These are phyloP conservation scores for Hetaerina americana DNA, from an alignment of 1,140 invertebrate species.

Conservation along the genomic window DNA sequence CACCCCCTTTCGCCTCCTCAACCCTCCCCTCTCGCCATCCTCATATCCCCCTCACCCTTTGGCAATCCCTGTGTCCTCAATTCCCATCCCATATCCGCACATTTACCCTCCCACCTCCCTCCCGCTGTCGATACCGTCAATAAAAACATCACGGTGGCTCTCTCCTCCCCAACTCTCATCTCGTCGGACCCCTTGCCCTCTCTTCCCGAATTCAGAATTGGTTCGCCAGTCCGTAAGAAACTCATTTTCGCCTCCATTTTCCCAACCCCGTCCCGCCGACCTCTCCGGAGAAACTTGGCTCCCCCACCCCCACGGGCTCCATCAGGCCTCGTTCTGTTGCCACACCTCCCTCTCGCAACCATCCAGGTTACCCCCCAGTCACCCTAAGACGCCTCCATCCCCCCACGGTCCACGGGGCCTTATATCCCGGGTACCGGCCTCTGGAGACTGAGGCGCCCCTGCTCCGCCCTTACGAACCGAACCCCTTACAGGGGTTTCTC, in stretches of 20 bases:
- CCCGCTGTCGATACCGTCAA: neutral
- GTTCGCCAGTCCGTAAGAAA: neutral
- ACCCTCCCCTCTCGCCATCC: too few relatives aligned
- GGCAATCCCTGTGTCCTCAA: neutral
- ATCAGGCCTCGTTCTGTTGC: neutral
- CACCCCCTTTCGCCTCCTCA: too few relatives aligned
- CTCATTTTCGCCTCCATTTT: neutral
- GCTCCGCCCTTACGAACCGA: too few relatives aligned
- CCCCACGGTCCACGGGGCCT: too few relatives aligned
- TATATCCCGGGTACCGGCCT: too few relatives aligned
- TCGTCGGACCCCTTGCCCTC: neutral
- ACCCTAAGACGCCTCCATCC: too few relatives aligned
- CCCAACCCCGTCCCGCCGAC: neutral
- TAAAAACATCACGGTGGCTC: neutral
- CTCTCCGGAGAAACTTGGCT: neutral
- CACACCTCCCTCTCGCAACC: neutral
- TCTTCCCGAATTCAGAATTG: neutral
- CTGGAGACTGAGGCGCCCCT: too few relatives aligned
- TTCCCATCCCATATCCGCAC: neutral
- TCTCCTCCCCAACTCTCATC: neutral
- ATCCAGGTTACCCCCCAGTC: too few relatives aligned
- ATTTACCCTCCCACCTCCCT: neutral
- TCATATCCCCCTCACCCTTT: too few relatives aligned
- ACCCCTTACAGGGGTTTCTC: too few relatives aligned
- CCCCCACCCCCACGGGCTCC: neutral